A percentile compares a stretch with the other conserved stretches of the same genome.
Conservation (phyloP, 2,888 invertebrate genomes). For the Scaeva pyrastri region DNA sequence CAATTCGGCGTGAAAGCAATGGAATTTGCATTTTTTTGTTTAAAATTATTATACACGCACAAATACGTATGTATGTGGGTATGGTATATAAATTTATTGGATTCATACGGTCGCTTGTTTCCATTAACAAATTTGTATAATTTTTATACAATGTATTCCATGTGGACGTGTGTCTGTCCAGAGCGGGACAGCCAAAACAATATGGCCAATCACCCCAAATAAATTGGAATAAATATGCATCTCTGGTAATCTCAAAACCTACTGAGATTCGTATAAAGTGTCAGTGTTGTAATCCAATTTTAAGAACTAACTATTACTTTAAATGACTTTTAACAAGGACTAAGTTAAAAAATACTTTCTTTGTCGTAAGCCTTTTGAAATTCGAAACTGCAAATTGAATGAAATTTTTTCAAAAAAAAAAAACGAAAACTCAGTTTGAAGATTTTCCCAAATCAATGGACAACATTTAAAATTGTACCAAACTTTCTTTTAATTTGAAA, state of each 20-base stretch:
- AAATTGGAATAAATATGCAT: neutral
- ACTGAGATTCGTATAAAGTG: neutral
- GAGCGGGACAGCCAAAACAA: conserved; percentile 41
- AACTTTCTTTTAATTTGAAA: too few species aligned
- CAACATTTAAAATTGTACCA: too few species aligned
- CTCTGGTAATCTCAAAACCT: neutral
- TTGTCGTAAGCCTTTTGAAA: too few species aligned
- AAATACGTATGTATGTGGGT: neutral
- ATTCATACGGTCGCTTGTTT: conserved; percentile 33
- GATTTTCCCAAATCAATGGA: too few species aligned
- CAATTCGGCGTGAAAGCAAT: conserved; percentile 70
- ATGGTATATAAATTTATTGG: conserved; percentile 7
- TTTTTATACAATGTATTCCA: conserved; percentile 41
- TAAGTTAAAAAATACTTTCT: too few species aligned
- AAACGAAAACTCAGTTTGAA: too few species aligned
- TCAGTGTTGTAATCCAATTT: neutral
- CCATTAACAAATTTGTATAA: conserved; percentile 40
- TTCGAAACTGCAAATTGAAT: too few species aligned
- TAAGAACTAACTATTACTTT: too few species aligned
- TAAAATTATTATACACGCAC: neutral
- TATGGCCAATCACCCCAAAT: conserved; percentile 29
- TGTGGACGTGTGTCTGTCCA: conserved; percentile 65
- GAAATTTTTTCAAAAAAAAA: too few species aligned
- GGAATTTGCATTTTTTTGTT: conserved; percentile 66
- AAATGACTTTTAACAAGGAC: too few species aligned